Percentiles rank a stretch among this genome's conserved stretches.
phyloP scores from a whole-genome alignment of 2,888 invertebrate species.

The Andrena bicolor region DNA sequence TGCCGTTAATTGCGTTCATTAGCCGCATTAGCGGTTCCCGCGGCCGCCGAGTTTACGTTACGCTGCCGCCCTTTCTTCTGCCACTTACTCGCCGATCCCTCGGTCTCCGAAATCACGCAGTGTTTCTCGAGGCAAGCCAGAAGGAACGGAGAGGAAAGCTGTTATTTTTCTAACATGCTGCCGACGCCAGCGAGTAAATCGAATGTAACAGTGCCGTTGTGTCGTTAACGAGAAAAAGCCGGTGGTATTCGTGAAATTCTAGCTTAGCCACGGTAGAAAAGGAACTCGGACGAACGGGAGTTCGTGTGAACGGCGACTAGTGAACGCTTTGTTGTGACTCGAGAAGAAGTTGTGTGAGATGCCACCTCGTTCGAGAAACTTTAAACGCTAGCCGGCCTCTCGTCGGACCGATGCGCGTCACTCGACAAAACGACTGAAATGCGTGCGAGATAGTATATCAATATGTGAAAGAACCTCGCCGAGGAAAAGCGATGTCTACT shows the following conservation, averaged over 20 bases:
- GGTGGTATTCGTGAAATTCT: neutral
- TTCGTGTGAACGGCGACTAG: too few relatives aligned
- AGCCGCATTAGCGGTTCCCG: conserved; percentile 33
- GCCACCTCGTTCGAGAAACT: conserved; percentile 24
- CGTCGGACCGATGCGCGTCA: conserved; percentile 21
- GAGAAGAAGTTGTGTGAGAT: conserved; percentile 33
- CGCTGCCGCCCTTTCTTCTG: neutral
- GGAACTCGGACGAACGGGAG: neutral
- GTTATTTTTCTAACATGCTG: neutral
- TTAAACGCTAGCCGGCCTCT: conserved; percentile 21
- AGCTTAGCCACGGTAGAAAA: neutral
- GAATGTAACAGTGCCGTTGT: neutral
- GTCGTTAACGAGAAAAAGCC: neutral
- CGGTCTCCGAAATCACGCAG: neutral
- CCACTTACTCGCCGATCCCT: too few relatives aligned
- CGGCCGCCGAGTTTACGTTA: conserved; percentile 7
- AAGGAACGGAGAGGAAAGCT: neutral
- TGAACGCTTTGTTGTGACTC: too few relatives aligned
- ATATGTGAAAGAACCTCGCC: conserved; percentile 77
- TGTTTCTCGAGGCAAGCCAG: neutral
- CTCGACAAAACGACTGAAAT: conserved; percentile 64
- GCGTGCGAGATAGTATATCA: conserved; percentile 74
- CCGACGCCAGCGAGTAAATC: neutral
- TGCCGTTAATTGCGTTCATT: conserved; percentile 46
- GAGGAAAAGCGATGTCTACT: conserved; percentile 82